Conservation (phyloP, 2,888 invertebrate genomes). For the Cantharis flavilabris region DNA sequence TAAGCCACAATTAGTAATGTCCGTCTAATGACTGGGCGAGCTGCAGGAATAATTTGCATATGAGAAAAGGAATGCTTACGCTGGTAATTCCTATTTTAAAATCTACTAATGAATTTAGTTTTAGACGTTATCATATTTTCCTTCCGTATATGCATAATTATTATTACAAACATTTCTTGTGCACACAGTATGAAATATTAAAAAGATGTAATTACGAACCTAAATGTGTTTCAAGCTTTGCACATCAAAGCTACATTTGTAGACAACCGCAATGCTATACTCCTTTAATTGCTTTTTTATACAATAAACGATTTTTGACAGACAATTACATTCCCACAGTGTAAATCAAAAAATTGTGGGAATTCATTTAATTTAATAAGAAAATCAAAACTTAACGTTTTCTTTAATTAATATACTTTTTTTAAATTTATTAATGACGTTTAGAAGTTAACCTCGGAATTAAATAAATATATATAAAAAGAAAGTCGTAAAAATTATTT, state of each 20-base stretch:
- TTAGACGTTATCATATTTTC: conserved; percentile 32
- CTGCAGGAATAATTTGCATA: conserved; percentile 33
- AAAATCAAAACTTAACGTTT: neutral
- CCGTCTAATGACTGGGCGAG: conserved; percentile 34
- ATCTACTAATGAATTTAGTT: conserved; percentile 41
- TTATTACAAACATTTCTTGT: conserved; percentile 40
- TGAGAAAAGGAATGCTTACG: conserved; percentile 34
- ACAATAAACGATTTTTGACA: neutral
- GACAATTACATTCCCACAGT: neutral
- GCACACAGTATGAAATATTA: conserved; percentile 37
- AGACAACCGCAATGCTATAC: conserved; percentile 3
- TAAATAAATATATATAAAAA: neutral
- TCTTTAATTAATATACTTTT: neutral
- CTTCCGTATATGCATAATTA: conserved; percentile 39
- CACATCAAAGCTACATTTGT: conserved; percentile 18
- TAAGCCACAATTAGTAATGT: conserved; percentile 37
- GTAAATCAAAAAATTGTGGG: neutral
- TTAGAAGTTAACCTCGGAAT: neutral
- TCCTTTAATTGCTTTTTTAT: conserved; percentile 2
- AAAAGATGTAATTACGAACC: conserved; percentile 30
- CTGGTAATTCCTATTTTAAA: conserved; percentile 40
- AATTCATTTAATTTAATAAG: neutral
- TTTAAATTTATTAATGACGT: neutral
- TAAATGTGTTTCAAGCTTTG: conserved; percentile 23
- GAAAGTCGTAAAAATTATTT: too few relatives aligned